Evolutionary conservation across 2,888 invertebrate genomes (phyloP).

Genomic region (Drosophila emarginata): DNA sequence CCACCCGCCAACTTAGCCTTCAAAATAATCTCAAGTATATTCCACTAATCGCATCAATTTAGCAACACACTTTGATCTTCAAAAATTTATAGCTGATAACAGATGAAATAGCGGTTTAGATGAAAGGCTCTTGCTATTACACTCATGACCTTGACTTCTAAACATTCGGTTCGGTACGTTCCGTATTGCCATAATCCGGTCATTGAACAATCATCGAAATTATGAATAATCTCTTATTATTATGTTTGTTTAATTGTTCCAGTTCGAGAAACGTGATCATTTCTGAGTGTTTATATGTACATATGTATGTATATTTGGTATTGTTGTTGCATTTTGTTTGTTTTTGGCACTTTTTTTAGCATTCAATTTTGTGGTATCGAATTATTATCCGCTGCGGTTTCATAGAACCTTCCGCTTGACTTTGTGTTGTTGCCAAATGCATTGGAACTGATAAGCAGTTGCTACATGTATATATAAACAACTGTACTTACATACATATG

Average conservation of each 20-base stretch:
- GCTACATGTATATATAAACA: constrained; percentile 22
- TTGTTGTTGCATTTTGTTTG: background rate
- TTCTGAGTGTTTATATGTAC: no score
- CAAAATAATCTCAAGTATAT: no score
- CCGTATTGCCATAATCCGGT: constrained; percentile 22
- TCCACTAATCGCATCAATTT: no score
- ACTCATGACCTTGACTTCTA: constrained; percentile 6
- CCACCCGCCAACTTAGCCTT: constrained; percentile 10
- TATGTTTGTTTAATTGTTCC: constrained; percentile 3
- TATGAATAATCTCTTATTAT: constrained; percentile 17
- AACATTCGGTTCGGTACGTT: constrained; percentile 5
- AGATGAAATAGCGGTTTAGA: background rate
- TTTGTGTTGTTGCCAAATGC: constrained; percentile 8
- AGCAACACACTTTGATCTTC: no score
- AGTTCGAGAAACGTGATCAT: constrained; percentile 5
- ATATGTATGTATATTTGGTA: background rate
- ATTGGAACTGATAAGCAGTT: constrained; percentile 26
- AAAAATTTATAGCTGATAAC: no score
- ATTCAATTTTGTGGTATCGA: background rate
- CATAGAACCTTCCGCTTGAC: constrained; percentile 12
- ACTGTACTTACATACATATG: constrained; percentile 11
- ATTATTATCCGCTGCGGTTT: constrained; percentile 12
- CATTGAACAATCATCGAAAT: constrained; percentile 34
- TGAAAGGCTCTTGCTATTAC: constrained; percentile 20
- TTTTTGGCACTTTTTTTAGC: background rate